Percentiles rank a stretch among this genome's conserved stretches.
phyloP scores from a whole-genome alignment of 2,888 invertebrate genomes.

The Oasisia sp. region DNA sequence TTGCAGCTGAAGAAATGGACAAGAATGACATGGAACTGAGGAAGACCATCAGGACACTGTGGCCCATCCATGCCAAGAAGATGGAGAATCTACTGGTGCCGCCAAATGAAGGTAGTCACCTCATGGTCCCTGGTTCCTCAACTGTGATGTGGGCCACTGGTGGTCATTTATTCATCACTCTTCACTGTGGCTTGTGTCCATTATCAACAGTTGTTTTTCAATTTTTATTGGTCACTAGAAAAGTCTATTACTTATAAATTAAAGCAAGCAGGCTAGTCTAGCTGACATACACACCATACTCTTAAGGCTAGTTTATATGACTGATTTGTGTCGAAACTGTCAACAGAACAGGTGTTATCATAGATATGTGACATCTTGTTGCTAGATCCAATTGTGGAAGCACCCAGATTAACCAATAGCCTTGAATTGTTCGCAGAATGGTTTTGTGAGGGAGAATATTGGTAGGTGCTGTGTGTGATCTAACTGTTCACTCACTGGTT shows the following conservation, averaged over 20 bases:
- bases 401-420: background rate
- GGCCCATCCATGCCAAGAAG: slow-evolving; percentile 99
- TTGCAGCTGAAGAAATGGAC: slow-evolving; percentile 96
- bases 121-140: background rate
- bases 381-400: background rate
- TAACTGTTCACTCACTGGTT: background rate
- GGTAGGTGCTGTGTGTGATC: background rate
- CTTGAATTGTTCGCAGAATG: background rate
- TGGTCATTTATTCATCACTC: background rate
- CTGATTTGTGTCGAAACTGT: background rate
- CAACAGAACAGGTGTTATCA: background rate
- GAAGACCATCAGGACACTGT: slow-evolving; percentile 93
- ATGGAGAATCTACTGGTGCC: slow-evolving; percentile 95
- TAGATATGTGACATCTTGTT: background rate
- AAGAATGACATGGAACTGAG: slow-evolving; percentile 96
- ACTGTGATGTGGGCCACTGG: background rate
- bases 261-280: no score
- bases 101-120: slow-evolving; percentile 73
- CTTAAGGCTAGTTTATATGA: background rate
- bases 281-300: no score
- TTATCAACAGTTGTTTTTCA: background rate
- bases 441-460: background rate
- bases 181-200: background rate
- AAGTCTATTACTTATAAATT: background rate
- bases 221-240: background rate